Evolutionary conservation across 1,140 invertebrate genomes (phyloP), one percentile per base, ranked within the genome.

Genomic region (Mercenaria mercenaria): DNA sequence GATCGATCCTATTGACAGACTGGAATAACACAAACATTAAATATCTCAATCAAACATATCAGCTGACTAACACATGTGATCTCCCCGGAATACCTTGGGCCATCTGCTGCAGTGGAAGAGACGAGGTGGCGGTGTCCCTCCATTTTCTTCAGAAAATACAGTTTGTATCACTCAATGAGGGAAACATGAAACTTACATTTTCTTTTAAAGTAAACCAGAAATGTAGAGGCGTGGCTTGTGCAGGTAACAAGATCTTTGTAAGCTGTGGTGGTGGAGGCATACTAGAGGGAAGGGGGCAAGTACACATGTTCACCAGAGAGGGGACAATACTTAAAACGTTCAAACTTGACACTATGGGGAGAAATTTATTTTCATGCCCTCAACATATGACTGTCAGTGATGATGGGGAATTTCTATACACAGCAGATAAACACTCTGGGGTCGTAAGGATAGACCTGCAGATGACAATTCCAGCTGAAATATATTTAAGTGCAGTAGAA

Each of bases 21-120:
- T 82, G 56, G 39, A 82, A 67, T 29, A 82, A 82, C 37, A 61
- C 52, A 26, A 61, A 67, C 18, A 56, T 82, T 2, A 82, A 82
- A 67, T 26, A 29, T 26, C 80, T 82, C 1, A 67, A 82, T 23
- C 6, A 67, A 47, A 18, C 15, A 10, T 47, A 39, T 32, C 26
- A 82, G 20, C 37, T 82, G 34, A 82, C 52, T 6, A 39, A 82
- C 20, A 59, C 52, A 18, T 82, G 80, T 47, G 37, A 34, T 18
- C 37, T 82, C 0, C 39, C 59, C 3, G 59, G 80, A 26, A 64
- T 82, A 15, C 80, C 80, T 3, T 82, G 80, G 80, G 80, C 56
- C 18, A 52, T 82, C 8, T 64, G 56, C 41, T 26, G 32, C 34
- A 39, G 13, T 47, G 59, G 59, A 11, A n/a, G 20, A 2, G n/a